Evolutionary conservation across 2,888 invertebrate species (phyloP).

Genomic region (Heliconius erato): DNA sequence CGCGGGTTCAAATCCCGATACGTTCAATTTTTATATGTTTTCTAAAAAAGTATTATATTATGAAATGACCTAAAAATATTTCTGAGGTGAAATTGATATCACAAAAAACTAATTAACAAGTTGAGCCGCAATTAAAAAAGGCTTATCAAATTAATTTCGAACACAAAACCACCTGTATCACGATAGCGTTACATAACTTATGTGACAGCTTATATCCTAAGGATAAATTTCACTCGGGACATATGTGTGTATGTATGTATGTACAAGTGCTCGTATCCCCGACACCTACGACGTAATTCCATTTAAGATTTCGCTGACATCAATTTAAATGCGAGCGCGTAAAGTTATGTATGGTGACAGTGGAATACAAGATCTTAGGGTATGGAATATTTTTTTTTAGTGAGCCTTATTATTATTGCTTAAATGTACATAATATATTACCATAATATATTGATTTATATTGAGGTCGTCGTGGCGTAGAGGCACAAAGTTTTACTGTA

Average conservation of each 20-base stretch:
- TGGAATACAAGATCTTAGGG: not conserved
- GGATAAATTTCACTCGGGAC: constrained; percentile 22
- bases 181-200: not conserved
- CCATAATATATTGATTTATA: too few relatives aligned
- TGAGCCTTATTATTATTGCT: too few relatives aligned
- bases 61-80: too few relatives aligned
- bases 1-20: too few relatives aligned
- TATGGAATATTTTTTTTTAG: not conserved
- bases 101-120: not conserved
- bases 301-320: constrained; percentile 22
- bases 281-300: constrained; percentile 10
- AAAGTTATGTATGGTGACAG: not conserved
- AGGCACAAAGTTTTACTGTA: too few relatives aligned
- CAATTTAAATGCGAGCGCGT: not conserved
- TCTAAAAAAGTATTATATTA: too few relatives aligned
- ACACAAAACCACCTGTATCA: not conserved
- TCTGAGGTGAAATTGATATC: not conserved
- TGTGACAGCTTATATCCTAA: constrained; percentile 5
- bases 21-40: too few relatives aligned
- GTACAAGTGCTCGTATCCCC: not conserved
- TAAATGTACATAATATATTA: too few relatives aligned
- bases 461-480: too few relatives aligned
- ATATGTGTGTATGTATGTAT: too few relatives aligned
- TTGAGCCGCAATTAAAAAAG: not conserved
- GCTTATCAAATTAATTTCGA: not conserved